phyloP scores from a whole-genome alignment of 2,797 vertebrate genomes.

The Neostethus bicornis region DNA sequence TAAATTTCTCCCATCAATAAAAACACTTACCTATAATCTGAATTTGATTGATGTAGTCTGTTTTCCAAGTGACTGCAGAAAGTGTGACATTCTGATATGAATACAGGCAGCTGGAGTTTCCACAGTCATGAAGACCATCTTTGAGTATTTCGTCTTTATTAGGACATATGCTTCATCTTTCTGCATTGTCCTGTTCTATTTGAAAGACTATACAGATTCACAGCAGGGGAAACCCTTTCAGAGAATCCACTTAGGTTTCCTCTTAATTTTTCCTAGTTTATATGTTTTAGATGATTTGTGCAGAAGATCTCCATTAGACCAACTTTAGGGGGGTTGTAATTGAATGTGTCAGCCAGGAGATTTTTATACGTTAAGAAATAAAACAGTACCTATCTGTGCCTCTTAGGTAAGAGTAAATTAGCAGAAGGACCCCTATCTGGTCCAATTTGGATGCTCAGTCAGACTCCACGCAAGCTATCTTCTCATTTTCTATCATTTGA shows the following conservation, averaged over 20 bases:
- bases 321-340: conserved; percentile 45
- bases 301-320: conserved; percentile 13
- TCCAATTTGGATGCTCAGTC: conserved; percentile 3
- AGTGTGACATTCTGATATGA: not conserved
- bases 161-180: not conserved
- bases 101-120: conserved; percentile 60
- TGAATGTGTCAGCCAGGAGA: conserved; percentile 38
- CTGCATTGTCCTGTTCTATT: rapidly evolving
- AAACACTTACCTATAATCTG: conserved; percentile 45
- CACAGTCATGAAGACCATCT: conserved; percentile 11
- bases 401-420: conserved; percentile 46
- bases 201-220: no score
- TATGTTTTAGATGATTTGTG: conserved; percentile 12
- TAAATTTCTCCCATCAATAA: not conserved
- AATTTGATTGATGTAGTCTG: conserved; percentile 28
- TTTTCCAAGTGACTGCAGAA: not conserved
- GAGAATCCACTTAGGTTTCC: not conserved
- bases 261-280: not conserved
- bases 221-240: not conserved
- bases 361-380: conserved; percentile 51
- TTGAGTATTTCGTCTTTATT: not conserved
- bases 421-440: conserved; percentile 29
- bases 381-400: conserved; percentile 22
- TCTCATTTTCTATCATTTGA: not conserved
- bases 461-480: not conserved